Percentiles rank a stretch among this genome's conserved stretches.
These are phyloP conservation scores for Enhydra lutris DNA, from an alignment of 2,113 vertebrate species.

Conservation along the genomic window DNA sequence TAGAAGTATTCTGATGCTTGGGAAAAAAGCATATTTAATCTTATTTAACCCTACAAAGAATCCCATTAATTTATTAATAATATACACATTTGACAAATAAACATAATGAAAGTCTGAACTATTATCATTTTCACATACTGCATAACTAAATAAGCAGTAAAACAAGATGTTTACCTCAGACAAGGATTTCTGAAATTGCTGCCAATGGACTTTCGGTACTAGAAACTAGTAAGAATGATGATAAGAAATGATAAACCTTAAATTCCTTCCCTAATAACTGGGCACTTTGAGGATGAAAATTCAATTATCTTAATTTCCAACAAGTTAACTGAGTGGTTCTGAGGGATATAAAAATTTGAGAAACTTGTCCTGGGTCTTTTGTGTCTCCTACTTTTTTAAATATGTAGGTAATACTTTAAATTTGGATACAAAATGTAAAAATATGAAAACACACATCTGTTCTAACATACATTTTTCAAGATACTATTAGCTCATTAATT, in stretches of 20 bases:
- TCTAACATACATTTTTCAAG: background rate
- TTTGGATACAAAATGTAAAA: background rate
- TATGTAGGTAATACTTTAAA: background rate
- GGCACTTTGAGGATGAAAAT: background rate
- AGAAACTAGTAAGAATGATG: background rate
- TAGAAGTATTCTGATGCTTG: background rate
- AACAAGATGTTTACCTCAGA: background rate
- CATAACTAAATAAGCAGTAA: background rate
- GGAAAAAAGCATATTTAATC: background rate
- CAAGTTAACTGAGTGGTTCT: background rate
- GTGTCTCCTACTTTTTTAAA: background rate
- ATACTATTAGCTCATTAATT: background rate
- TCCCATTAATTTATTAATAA: background rate
- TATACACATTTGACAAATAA: background rate
- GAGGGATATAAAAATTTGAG: background rate
- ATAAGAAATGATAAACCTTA: background rate
- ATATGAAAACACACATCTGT: background rate
- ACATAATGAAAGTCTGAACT: background rate
- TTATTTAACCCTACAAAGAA: background rate
- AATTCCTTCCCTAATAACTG: background rate
- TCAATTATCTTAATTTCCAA: background rate
- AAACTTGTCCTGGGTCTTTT: background rate
- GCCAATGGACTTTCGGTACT: background rate
- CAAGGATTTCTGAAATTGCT: background rate
- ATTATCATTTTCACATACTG: background rate